Evolutionary conservation across 2,113 vertebrate genomes (phyloP).

Genomic region (Dicentrarchus labrax): DNA sequence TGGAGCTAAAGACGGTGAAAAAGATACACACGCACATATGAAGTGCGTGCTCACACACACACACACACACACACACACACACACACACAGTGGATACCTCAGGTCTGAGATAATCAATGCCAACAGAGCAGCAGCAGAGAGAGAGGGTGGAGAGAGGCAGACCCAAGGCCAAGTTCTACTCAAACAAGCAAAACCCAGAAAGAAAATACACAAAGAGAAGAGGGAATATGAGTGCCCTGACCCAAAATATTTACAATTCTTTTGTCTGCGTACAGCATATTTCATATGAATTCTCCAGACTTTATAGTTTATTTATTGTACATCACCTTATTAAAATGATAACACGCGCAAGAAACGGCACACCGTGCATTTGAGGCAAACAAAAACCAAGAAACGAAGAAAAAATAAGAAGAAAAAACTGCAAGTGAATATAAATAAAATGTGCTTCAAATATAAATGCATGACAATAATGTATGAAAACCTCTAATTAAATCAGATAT

Average conservation of each 20-base stretch:
- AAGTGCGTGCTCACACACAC: constrained; percentile 13
- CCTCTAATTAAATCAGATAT: constrained; percentile 24
- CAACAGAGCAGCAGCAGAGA: constrained; percentile 63
- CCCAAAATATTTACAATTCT: constrained; percentile 47
- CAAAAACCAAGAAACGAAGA: not conserved
- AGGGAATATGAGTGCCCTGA: constrained; percentile 23
- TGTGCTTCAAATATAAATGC: constrained; percentile 3
- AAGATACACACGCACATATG: constrained; percentile 33
- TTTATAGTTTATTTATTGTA: constrained; percentile 29
- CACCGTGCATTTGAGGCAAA: not conserved
- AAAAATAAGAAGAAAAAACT: constrained; percentile 10
- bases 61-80: constrained; percentile 10
- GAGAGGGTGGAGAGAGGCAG: constrained; percentile 43
- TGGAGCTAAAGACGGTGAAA: constrained; percentile 50
- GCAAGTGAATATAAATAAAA: constrained; percentile 1
- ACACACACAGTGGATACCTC: constrained; percentile 42
- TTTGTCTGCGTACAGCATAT: constrained; percentile 15
- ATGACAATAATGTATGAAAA: not conserved
- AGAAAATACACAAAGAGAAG: constrained; percentile 35
- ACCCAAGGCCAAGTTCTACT: constrained; percentile 60
- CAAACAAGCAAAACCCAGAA: constrained; percentile 60
- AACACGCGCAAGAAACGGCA: constrained; percentile 7
- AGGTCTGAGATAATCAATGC: constrained; percentile 76
- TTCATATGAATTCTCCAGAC: constrained; percentile 23
- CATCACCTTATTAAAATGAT: constrained; percentile 45